Base-by-base conservation (phyloP, 2,888 invertebrate genomes). In the Stramonita haemastoma region DNA sequence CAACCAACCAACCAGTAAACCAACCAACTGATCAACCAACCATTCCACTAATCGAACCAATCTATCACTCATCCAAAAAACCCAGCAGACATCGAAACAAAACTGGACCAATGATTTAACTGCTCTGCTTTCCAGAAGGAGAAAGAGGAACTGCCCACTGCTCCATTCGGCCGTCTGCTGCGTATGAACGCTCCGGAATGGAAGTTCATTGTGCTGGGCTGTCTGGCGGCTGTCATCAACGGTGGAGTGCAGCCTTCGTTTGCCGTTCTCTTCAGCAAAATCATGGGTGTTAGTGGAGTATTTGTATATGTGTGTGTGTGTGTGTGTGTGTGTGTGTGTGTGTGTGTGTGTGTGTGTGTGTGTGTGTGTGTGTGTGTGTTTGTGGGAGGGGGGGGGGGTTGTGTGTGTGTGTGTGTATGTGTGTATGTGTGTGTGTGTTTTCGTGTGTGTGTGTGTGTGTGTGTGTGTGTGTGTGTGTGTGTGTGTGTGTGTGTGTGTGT, bases 211-310 rank as follows among this genome's bases (percentile, higher is more conserved):
- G 22, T 95, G 22, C 66, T 95, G 6, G 96, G 96, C 4, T 94
- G 96, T 88, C 87, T 96, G 60, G 95, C 95, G 0, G 94, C 95
- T 36, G 88, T 95, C 13, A 91, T 96, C 36, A 95, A 95, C 89
- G 97, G 97, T 13, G 95, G 94, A 13, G 94, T 96, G 11, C 96
- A 96, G 93, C 97, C 97, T 4, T 94, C 96, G 46, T 97, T 96
- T 93, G 96, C 97, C n/a, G 91, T 96, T 57, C 93, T 97, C 46
- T 96, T 96, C 90, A 95, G 96, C 92, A 94, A 95, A 91, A 93
- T 96, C 81, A 91, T 96, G 17, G 94, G 93, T 32, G 96, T 96
- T 93, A 91, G 94, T 93, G 0, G 34, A 5, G n/a, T n/a, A 46
- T 46, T 5, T 46, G 8, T 8, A 46, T 46, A 46, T 46, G 4